Percentiles rank a stretch among this genome's conserved stretches.
These are phyloP conservation scores for Eublepharis macularius DNA, from an alignment of 2,113 vertebrate genomes.

Conservation along the genomic window DNA sequence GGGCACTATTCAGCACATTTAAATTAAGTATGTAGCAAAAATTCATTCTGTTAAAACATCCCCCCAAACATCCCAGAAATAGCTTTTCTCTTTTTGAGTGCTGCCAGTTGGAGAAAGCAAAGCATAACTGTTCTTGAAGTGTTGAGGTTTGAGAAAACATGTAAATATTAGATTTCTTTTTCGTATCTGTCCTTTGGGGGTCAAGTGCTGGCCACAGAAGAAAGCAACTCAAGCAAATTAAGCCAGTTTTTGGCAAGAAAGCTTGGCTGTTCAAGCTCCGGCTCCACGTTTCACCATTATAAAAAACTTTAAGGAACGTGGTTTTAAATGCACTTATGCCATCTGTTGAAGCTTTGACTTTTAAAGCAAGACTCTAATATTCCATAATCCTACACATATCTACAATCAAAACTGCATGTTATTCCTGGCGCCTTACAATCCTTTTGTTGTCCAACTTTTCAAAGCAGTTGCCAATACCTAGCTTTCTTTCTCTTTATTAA, in stretches of 20 bases:
- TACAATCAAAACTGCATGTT: conserved; percentile 39
- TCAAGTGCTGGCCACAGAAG: conserved; percentile 42
- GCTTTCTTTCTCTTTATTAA: conserved; percentile 29
- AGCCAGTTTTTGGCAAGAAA: conserved; percentile 50
- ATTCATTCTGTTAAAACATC: conserved; percentile 36
- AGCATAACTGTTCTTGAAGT: conserved; percentile 47
- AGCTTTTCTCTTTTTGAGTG: conserved; percentile 41
- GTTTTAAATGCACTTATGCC: conserved; percentile 62
- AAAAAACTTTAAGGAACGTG: conserved; percentile 55
- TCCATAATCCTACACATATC: conserved; percentile 15
- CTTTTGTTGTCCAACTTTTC: background rate
- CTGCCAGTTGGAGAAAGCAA: conserved; percentile 22
- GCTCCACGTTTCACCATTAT: conserved; percentile 57
- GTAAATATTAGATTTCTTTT: conserved; percentile 48
- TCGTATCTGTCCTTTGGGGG: conserved; percentile 30
- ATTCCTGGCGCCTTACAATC: background rate
- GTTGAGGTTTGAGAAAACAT: conserved; percentile 4
- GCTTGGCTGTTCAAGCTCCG: conserved; percentile 36
- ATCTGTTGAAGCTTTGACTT: conserved; percentile 54
- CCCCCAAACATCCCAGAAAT: too few species aligned
- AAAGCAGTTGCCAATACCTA: background rate
- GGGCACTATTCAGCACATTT: background rate
- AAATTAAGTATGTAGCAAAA: conserved; percentile 18
- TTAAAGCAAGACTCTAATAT: conserved; percentile 53
- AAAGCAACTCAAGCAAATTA: conserved; percentile 58